Percentiles rank a stretch among this genome's conserved stretches.
These are phyloP conservation scores for Trachelus tabidus DNA, from an alignment of 2,888 invertebrate species.

Conservation along the genomic window DNA sequence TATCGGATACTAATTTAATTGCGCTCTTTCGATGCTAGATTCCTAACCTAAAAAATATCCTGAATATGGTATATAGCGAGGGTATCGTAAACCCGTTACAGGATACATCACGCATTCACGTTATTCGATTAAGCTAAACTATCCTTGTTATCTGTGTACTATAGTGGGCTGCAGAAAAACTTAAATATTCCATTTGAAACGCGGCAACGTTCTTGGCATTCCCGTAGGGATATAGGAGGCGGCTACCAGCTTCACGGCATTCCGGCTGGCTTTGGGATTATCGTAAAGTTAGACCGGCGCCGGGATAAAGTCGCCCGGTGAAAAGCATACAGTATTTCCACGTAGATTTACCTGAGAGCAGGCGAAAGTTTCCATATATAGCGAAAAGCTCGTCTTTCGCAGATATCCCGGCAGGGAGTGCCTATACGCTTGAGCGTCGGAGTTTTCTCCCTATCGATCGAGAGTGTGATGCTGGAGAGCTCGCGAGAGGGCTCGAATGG, in stretches of 20 bases:
- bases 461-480: constrained; percentile 16
- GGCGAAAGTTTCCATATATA: neutral
- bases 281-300: neutral
- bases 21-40: neutral
- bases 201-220: neutral
- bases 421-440: neutral
- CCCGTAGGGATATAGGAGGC: neutral
- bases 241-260: neutral
- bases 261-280: neutral
- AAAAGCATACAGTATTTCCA: neutral
- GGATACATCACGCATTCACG: neutral
- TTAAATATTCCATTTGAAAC: neutral
- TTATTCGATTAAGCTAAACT: neutral
- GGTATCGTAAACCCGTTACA: neutral
- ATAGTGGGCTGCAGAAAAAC: neutral
- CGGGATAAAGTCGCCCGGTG: neutral
- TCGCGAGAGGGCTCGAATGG: constrained; percentile 11
- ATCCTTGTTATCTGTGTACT: neutral
- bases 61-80: neutral
- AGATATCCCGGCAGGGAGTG: neutral
- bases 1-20: neutral
- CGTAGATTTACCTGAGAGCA: neutral
- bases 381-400: neutral
- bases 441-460: constrained; percentile 30
- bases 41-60: neutral